These are phyloP conservation scores for Bucorvus abyssinicus DNA, from an alignment of 2,797 vertebrate species.

Conservation along the genomic window DNA sequence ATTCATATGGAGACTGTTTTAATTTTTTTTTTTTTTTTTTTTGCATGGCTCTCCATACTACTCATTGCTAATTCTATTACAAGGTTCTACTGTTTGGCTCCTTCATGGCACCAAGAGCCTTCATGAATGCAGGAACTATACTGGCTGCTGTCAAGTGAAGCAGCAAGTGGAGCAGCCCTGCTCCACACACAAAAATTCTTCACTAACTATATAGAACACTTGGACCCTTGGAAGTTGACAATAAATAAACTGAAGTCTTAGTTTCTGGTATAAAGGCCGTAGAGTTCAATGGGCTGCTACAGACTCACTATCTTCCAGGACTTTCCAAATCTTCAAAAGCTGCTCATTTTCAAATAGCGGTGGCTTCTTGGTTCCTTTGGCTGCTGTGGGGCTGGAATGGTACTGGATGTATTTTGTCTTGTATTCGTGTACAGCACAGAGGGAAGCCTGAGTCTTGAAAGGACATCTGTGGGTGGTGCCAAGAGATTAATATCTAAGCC, in stretches of 20 bases:
- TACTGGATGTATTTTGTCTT: not conserved
- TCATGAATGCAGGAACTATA: not conserved
- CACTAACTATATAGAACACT: not conserved
- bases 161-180: not conserved
- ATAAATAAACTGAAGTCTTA: not conserved
- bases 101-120: not conserved
- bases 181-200: not conserved
- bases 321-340: not conserved
- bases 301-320: not conserved
- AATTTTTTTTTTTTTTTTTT: not conserved
- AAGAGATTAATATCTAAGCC: not conserved
- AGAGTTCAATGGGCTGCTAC: not conserved
- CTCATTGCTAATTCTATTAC: not conserved
- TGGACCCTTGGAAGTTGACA: not conserved
- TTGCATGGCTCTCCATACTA: not conserved
- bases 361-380: not conserved
- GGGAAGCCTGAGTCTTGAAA: not conserved
- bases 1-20: not conserved
- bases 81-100: not conserved
- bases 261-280: not conserved
- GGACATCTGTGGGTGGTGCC: not conserved
- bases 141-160: not conserved
- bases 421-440: not conserved
- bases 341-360: not conserved
- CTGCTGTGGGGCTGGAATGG: not conserved